These are phyloP conservation scores for Borostomias antarcticus DNA, from an alignment of 2,797 vertebrate species.

Conservation along the genomic window DNA sequence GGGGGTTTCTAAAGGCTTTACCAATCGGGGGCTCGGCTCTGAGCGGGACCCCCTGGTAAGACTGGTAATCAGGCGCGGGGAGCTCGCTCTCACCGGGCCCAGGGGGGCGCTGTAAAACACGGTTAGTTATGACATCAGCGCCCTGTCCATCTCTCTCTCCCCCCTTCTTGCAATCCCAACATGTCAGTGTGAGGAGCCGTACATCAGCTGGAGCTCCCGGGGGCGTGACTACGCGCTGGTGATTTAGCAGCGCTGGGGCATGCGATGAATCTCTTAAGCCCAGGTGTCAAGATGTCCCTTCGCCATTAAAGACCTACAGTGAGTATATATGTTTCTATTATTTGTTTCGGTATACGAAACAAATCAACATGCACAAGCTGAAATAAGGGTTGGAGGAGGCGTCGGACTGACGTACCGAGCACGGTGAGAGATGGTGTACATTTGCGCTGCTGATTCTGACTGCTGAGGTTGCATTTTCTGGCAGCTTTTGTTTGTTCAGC, in stretches of 20 bases:
- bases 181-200: conserved; percentile 32
- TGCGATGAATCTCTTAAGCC: background rate
- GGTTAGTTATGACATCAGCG: conserved; percentile 56
- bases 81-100: conserved; percentile 56
- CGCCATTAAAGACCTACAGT: too few species aligned
- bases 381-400: background rate
- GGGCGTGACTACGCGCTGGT: background rate
- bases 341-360: too few species aligned
- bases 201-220: conserved; percentile 25
- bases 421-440: too few species aligned
- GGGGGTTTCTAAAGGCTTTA: conserved; percentile 32
- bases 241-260: background rate
- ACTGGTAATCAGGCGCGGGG: conserved; percentile 59
- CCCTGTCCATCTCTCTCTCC: conserved; percentile 55
- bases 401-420: too few species aligned
- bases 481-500: too few species aligned
- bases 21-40: conserved; percentile 40
- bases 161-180: conserved; percentile 47
- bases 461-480: too few species aligned
- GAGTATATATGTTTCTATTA: too few species aligned
- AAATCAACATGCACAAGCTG: too few species aligned
- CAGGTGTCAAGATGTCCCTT: background rate
- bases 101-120: conserved; percentile 56
- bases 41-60: conserved; percentile 46
- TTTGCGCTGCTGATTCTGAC: too few species aligned